Conservation (phyloP, 2,797 vertebrate species). For the Poeciliopsis infans region DNA sequence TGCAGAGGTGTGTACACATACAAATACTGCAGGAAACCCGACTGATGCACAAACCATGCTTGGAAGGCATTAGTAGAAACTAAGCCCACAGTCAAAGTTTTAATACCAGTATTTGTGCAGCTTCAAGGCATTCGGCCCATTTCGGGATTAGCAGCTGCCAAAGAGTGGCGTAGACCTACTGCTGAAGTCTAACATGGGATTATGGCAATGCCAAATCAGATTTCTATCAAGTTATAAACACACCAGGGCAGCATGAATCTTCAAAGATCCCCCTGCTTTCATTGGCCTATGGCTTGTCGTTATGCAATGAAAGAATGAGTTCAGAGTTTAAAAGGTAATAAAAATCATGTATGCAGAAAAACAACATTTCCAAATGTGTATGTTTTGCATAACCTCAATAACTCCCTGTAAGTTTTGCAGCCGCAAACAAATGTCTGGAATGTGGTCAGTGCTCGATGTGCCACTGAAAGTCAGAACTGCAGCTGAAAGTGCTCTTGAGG, state of each 20-base stretch:
- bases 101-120: conserved; percentile 58
- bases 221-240: conserved; percentile 62
- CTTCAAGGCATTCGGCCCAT: conserved; percentile 69
- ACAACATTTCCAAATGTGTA: conserved; percentile 27
- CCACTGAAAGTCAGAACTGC: conserved; percentile 30
- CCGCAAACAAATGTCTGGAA: conserved; percentile 42
- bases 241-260: conserved; percentile 39
- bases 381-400: conserved; percentile 28
- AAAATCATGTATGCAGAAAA: conserved; percentile 32
- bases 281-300: conserved; percentile 31
- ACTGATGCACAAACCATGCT: conserved; percentile 42
- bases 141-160: conserved; percentile 70
- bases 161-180: conserved; percentile 49
- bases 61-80: conserved; percentile 57
- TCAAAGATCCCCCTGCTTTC: conserved; percentile 34
- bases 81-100: conserved; percentile 56
- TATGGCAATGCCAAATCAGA: conserved; percentile 68
- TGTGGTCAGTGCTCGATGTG: conserved; percentile 34
- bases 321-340: conserved; percentile 43
- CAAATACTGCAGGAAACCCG: conserved; percentile 32
- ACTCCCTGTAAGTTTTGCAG: conserved; percentile 39
- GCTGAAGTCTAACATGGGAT: conserved; percentile 65
- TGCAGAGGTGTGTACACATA: conserved; percentile 42
- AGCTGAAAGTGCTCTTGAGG: conserved; percentile 29
- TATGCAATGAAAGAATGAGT: conserved; percentile 33